These are phyloP conservation scores for Nothocercus julius DNA, from an alignment of 2,113 vertebrate species.

Conservation along the genomic window DNA sequence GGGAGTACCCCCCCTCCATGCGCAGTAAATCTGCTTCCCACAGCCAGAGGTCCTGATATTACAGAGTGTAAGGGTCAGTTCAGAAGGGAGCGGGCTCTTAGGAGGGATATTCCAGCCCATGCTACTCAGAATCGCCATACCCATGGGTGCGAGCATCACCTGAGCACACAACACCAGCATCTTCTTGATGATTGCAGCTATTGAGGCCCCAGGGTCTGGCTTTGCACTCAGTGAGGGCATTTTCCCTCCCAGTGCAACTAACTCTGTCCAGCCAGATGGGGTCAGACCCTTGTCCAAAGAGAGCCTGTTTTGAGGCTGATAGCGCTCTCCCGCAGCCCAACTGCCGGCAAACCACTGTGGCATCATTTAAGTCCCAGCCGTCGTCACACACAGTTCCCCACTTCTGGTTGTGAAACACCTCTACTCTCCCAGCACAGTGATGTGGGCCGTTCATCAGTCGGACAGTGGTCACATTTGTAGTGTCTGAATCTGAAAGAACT, in stretches of 20 bases:
- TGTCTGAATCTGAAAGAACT: neutral
- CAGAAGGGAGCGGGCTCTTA: neutral
- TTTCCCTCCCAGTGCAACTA: neutral
- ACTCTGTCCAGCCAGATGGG: neutral
- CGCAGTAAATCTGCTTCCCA: neutral
- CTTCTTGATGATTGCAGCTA: neutral
- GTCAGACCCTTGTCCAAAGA: neutral
- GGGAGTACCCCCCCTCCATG: neutral
- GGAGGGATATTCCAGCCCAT: neutral
- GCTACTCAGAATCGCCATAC: no score
- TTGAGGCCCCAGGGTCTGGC: neutral
- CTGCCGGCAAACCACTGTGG: constrained; percentile 22
- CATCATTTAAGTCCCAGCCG: constrained; percentile 82
- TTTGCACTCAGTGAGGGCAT: neutral
- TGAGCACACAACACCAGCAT: neutral
- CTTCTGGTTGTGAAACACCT: constrained; percentile 85
- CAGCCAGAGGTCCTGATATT: neutral
- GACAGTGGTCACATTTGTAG: neutral
- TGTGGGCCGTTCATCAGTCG: neutral
- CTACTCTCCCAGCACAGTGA: constrained; percentile 3
- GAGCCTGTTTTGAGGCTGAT: neutral
- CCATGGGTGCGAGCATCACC: neutral
- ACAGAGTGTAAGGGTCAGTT: neutral
- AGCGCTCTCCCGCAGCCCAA: constrained; percentile 64
- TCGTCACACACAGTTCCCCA: constrained; percentile 92